phyloP scores from a whole-genome alignment of 2,113 vertebrate genomes.

The Eulemur rufifrons region DNA sequence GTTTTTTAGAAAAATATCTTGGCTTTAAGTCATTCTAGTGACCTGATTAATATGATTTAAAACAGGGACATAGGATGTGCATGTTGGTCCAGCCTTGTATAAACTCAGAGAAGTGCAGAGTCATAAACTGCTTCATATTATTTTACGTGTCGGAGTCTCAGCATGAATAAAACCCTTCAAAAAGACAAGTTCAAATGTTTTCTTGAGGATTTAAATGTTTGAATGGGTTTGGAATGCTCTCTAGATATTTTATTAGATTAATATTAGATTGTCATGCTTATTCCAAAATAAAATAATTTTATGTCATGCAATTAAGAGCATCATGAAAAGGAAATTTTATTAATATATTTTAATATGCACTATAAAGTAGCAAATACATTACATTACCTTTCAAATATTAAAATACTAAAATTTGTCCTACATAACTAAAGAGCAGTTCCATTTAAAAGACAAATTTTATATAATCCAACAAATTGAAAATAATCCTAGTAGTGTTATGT shows the following conservation, averaged over 20 bases:
- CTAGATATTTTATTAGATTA: neutral
- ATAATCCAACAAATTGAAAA: neutral
- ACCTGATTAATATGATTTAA: conserved; percentile 4
- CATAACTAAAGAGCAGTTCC: neutral
- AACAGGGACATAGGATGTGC: neutral
- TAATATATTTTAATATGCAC: neutral
- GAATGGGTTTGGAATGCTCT: neutral
- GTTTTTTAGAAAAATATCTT: conserved; percentile 11
- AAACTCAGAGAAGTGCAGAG: neutral
- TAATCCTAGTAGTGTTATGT: neutral
- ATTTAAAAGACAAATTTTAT: conserved; percentile 38
- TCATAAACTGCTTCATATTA: conserved; percentile 32
- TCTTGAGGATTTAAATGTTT: conserved; percentile 27
- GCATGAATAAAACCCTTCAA: neutral
- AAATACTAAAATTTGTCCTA: neutral
- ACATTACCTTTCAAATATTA: neutral
- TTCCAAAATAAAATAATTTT: conserved; percentile 31
- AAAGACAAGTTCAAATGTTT: conserved; percentile 27
- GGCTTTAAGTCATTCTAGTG: neutral
- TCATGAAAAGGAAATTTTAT: neutral
- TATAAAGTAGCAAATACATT: conserved; percentile 32
- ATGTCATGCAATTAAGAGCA: neutral
- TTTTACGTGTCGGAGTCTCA: neutral
- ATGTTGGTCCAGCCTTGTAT: neutral
- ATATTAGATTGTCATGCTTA: neutral